Evolutionary conservation across 2,888 invertebrate genomes (phyloP).

Genomic region (Melangyna quadrimaculata): DNA sequence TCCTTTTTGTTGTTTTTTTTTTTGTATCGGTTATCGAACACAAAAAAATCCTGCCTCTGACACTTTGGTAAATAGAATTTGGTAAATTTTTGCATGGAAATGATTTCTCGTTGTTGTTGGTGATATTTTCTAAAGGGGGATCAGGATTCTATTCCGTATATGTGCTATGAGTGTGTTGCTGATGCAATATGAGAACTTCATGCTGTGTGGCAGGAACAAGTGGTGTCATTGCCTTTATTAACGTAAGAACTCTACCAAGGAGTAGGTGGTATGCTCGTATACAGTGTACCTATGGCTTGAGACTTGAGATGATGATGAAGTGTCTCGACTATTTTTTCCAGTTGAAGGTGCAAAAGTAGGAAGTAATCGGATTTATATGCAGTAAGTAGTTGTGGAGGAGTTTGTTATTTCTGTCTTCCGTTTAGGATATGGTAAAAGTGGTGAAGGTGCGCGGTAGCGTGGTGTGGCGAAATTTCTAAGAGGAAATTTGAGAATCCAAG

Average conservation of each 20-base stretch:
- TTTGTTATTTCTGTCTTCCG: slow-evolving; percentile 34
- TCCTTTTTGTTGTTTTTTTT: slow-evolving; percentile 22
- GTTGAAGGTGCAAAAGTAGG: slow-evolving; percentile 27
- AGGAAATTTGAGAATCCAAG: slow-evolving; percentile 34
- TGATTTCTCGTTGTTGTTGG: neutral
- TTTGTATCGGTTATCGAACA: slow-evolving; percentile 23
- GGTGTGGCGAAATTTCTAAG: neutral
- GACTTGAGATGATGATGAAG: slow-evolving; percentile 41
- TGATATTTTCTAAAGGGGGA: neutral
- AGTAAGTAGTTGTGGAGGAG: slow-evolving; percentile 49
- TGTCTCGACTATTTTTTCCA: slow-evolving; percentile 29
- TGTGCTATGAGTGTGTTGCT: neutral
- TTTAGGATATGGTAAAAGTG: neutral
- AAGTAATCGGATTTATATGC: slow-evolving; percentile 62
- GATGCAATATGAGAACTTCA: slow-evolving; percentile 46
- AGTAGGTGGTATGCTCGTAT: neutral
- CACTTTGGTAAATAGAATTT: slow-evolving; percentile 40
- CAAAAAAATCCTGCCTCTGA: slow-evolving; percentile 33
- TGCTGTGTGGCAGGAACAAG: slow-evolving; percentile 26
- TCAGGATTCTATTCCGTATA: neutral
- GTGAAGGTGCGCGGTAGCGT: too few species aligned
- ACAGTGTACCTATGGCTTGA: neutral
- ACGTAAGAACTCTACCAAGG: slow-evolving; percentile 26
- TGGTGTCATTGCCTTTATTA: slow-evolving; percentile 64
- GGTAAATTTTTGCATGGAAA: slow-evolving; percentile 23